Conservation (phyloP, 1,140 invertebrate species). For the Trichonephila inaurata region DNA sequence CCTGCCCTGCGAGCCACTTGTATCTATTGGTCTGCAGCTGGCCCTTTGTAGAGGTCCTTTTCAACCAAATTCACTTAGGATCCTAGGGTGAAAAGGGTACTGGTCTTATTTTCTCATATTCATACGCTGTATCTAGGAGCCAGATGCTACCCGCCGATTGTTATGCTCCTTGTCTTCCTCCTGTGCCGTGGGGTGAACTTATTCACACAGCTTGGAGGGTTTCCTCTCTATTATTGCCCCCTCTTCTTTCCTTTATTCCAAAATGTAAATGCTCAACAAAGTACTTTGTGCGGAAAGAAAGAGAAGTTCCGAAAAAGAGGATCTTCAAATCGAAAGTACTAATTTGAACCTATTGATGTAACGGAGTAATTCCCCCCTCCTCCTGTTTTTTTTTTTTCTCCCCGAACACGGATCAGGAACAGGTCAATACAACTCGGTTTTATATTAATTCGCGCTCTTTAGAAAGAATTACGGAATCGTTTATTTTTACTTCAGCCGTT, state of each 20-base stretch:
- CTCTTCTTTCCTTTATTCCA: not conserved
- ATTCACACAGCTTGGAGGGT: constrained; percentile 54
- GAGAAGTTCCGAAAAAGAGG: not conserved
- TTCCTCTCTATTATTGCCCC: constrained; percentile 50
- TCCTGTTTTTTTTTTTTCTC: not conserved
- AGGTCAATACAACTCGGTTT: not conserved
- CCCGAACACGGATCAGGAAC: not conserved
- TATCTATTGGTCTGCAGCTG: constrained; percentile 70
- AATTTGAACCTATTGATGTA: constrained; percentile 24
- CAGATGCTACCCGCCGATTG: constrained; percentile 64
- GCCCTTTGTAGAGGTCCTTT: constrained; percentile 72
- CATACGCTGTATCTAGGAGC: constrained; percentile 37
- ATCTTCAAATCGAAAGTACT: constrained; percentile 12
- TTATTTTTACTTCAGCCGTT: not conserved
- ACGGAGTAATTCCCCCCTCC: not conserved
- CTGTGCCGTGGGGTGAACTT: not conserved
- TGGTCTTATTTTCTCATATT: constrained; percentile 72
- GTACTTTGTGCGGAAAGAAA: not conserved
- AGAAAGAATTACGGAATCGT: not conserved
- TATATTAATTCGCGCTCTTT: not conserved
- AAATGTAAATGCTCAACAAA: constrained; percentile 52
- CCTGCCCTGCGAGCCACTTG: constrained; percentile 74
- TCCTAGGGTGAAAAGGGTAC: constrained; percentile 71
- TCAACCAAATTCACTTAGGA: constrained; percentile 73
- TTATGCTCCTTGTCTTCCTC: constrained; percentile 67